phyloP scores from a whole-genome alignment of 2,888 invertebrate genomes.

The Hesperia comma region DNA sequence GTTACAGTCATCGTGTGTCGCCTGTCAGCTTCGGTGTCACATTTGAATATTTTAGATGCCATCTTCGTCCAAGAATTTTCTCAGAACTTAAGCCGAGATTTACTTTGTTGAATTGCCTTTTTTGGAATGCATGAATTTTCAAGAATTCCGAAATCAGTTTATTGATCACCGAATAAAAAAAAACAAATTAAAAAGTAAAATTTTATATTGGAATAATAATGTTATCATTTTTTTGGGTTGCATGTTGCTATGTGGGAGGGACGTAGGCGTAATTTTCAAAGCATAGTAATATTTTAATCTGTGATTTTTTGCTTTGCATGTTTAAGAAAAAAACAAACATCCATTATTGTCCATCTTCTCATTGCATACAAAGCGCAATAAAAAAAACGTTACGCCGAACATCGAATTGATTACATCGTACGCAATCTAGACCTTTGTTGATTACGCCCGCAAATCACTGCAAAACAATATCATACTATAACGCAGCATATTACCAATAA shows the following conservation, averaged over 20 bases:
- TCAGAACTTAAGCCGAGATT: neutral
- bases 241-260: too few relatives aligned
- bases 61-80: conserved; percentile 7
- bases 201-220: too few relatives aligned
- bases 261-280: too few relatives aligned
- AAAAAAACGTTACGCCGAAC: too few relatives aligned
- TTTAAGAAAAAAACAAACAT: too few relatives aligned
- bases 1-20: conserved; percentile 30
- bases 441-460: conserved; percentile 15
- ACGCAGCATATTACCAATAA: conserved; percentile 17
- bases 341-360: too few relatives aligned
- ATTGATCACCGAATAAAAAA: too few relatives aligned
- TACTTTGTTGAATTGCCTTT: neutral
- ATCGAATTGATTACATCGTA: neutral
- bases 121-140: neutral
- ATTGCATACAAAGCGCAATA: too few relatives aligned
- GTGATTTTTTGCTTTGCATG: too few relatives aligned
- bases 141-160: neutral
- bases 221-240: too few relatives aligned
- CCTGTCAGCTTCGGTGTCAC: conserved; percentile 15
- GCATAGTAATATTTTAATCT: too few relatives aligned
- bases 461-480: conserved; percentile 24
- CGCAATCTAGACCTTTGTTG: neutral
- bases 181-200: too few relatives aligned
- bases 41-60: conserved; percentile 23